Evolutionary conservation across 2,888 invertebrate genomes (phyloP).

Genomic region (Hyposoter didymator): DNA sequence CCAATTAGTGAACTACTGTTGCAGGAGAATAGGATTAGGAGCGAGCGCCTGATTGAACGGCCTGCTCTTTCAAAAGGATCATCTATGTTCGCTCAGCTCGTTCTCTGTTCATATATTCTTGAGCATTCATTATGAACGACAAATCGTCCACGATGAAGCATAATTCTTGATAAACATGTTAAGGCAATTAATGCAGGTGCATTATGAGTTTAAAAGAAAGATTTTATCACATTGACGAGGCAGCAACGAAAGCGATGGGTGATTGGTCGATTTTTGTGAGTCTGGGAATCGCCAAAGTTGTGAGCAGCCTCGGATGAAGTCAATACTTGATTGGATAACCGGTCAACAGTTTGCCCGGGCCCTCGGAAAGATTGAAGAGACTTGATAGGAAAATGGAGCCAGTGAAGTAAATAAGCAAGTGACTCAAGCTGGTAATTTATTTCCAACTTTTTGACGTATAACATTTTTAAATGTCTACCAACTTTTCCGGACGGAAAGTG

Average conservation of each 20-base stretch:
- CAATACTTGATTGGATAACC: too few relatives aligned
- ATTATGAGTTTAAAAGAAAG: not conserved
- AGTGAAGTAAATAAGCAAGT: too few relatives aligned
- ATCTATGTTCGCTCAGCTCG: not conserved
- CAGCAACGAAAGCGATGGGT: not conserved
- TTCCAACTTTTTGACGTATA: not conserved
- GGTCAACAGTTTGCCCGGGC: too few relatives aligned
- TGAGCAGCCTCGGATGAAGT: too few relatives aligned
- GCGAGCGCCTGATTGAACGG: not conserved
- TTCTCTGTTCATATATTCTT: conserved; percentile 2
- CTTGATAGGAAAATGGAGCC: too few relatives aligned
- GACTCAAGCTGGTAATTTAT: not conserved
- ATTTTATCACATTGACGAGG: not conserved
- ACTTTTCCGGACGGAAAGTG: not conserved
- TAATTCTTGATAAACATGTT: not conserved
- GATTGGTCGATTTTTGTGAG: too few relatives aligned
- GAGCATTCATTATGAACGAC: not conserved
- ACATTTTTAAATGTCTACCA: not conserved
- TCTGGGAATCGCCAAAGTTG: too few relatives aligned
- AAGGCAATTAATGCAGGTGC: not conserved
- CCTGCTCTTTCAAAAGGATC: not conserved
- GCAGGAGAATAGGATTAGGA: conserved; percentile 8
- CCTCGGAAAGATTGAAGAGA: too few relatives aligned
- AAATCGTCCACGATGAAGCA: not conserved
- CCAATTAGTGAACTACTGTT: conserved; percentile 61